Base-by-base conservation (phyloP, 2,113 vertebrate species). In the Lepus americanus region DNA sequence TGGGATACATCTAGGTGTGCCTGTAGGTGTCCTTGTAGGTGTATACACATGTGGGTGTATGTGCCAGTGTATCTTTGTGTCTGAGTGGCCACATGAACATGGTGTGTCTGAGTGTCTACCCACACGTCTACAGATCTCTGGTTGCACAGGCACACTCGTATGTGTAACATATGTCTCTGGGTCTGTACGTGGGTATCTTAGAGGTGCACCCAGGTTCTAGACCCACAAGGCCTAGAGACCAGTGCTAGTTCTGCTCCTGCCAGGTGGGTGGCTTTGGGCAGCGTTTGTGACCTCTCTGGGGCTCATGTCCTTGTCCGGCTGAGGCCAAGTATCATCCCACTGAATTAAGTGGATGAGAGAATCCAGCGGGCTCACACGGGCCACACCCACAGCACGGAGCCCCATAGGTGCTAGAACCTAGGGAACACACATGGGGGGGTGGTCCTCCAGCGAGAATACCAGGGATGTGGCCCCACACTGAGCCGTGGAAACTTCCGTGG, bases 301-400 rank as follows among this genome's bases (percentile, higher is more conserved):
- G 0, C 70, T 89, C 74, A 14, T 1, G 9, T 63, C 39, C 73
- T 92, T 39, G 20, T 23, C 39, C 83, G 55, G 53, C 14, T 19
- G 55, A 49, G 36, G 33, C 9, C 8, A 22, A 11, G 0, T 8
- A 13, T 0, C 8, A 8, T 61, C 84, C 61, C 8, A 9, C 22
- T 23, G 0, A 64, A 14, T 0, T 33, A 44, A n/a, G 36, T 0
- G 13, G 16, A 6, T 5, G 8, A 5, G n/a, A 64, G 39, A 6
- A 22, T 0, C 1, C 2, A 51, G 13, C 1, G 25, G 3, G 72
- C 9, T n/a, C 0, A 0, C 0, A 2, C 8, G 0, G 6, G 5
- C 3, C 14, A 19, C 7, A 63, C 55, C 3, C 1, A 9, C 29
- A 19, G 66, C 85, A 0, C 7, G 3, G 36, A 27, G 39, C 79